phyloP scores from a whole-genome alignment of 2,113 vertebrate species.

The Herpetotheres cachinnans region DNA sequence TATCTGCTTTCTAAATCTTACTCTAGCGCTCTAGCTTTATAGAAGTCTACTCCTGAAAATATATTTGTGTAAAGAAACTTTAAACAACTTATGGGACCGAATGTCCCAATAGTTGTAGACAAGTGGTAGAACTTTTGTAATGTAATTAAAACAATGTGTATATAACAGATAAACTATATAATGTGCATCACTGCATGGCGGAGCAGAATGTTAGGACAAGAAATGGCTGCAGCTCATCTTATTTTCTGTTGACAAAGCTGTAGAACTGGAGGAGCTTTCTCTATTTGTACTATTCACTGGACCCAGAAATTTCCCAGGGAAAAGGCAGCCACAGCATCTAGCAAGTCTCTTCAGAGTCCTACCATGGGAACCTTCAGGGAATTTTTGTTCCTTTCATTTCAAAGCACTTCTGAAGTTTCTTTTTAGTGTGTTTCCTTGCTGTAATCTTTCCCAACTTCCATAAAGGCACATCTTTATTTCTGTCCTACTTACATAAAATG shows the following conservation, averaged over 20 bases:
- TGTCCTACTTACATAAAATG: background rate
- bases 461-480: background rate
- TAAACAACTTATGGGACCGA: background rate
- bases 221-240: background rate
- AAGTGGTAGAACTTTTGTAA: background rate
- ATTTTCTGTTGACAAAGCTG: background rate
- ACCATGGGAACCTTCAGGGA: background rate
- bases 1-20: background rate
- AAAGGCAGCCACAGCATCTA: background rate
- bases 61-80: background rate
- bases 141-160: background rate
- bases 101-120: background rate
- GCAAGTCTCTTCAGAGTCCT: background rate
- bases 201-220: background rate
- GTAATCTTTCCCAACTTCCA: background rate
- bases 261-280: background rate
- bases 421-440: background rate
- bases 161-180: background rate
- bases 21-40: background rate
- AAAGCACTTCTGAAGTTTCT: background rate
- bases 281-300: background rate
- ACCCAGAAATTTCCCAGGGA: background rate
- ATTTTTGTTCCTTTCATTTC: background rate
- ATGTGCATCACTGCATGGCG: background rate
- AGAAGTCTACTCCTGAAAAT: background rate